These are phyloP conservation scores for Rhagoletis zephyria DNA, from an alignment of 1,140 invertebrate species.

Conservation along the genomic window DNA sequence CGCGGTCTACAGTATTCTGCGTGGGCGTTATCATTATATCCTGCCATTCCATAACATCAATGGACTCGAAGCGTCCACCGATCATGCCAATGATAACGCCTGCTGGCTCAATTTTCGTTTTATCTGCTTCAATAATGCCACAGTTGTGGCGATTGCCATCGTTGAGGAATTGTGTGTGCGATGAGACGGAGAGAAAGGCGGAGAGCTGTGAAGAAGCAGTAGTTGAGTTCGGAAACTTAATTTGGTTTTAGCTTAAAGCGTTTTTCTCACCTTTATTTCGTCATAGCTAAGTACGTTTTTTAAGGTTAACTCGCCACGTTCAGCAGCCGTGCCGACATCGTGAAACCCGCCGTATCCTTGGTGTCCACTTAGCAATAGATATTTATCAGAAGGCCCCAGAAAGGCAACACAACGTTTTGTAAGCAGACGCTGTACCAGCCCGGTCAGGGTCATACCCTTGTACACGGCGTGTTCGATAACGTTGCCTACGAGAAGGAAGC, in stretches of 20 bases:
- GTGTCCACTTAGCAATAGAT: slow-evolving; percentile 72
- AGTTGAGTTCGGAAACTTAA: no score
- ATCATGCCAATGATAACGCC: slow-evolving; percentile 73
- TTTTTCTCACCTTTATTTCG: slow-evolving; percentile 54
- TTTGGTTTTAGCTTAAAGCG: no score
- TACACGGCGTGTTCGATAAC: slow-evolving; percentile 58
- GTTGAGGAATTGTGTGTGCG: slow-evolving; percentile 79
- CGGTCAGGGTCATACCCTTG: slow-evolving; percentile 64
- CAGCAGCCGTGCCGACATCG: slow-evolving; percentile 72
- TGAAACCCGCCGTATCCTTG: slow-evolving; percentile 74
- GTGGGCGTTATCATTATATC: slow-evolving; percentile 75
- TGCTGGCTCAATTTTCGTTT: slow-evolving; percentile 60
- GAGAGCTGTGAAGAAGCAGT: slow-evolving; percentile 72
- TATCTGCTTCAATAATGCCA: slow-evolving; percentile 71
- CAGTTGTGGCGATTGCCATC: slow-evolving; percentile 77
- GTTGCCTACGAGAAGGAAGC: slow-evolving; percentile 40
- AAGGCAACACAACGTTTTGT: slow-evolving; percentile 75
- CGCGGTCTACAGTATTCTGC: slow-evolving; percentile 75
- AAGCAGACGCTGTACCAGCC: slow-evolving; percentile 75
- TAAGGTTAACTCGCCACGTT: neutral
- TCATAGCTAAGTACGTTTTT: slow-evolving; percentile 55
- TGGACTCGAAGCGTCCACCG: slow-evolving; percentile 74
- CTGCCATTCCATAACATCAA: slow-evolving; percentile 76
- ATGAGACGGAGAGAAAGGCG: slow-evolving; percentile 77
- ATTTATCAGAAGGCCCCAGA: slow-evolving; percentile 71